A percentile compares a stretch with the other conserved stretches of the same genome.
Evolutionary conservation across 2,888 invertebrate species (phyloP).

Genomic region (Ennomos fuscantarius): DNA sequence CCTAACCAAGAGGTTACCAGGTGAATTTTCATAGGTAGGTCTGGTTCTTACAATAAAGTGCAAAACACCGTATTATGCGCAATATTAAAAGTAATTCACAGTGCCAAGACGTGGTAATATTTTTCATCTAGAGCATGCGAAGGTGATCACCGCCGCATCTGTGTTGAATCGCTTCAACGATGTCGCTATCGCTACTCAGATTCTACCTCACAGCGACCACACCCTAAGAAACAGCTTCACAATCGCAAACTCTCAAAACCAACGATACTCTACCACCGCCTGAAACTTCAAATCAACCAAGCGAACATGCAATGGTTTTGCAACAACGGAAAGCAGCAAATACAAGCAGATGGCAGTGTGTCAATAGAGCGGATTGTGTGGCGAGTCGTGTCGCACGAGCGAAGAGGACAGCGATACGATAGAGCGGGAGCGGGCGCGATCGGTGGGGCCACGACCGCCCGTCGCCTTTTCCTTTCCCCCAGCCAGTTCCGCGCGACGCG

Average conservation of each 20-base stretch:
- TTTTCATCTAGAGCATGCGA: constrained; percentile 12
- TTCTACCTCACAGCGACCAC: constrained; percentile 42
- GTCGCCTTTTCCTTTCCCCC: constrained; percentile 7
- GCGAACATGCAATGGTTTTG: constrained; percentile 25
- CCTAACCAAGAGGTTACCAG: too few species aligned
- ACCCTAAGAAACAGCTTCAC: constrained; percentile 34
- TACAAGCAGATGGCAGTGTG: constrained; percentile 7
- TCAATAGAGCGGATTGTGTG: constrained; percentile 44
- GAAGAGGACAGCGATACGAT: constrained; percentile 63
- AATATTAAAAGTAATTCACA: constrained; percentile 26
- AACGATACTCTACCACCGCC: constrained; percentile 24
- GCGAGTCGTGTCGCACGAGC: constrained; percentile 70
- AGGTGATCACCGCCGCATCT: constrained; percentile 20
- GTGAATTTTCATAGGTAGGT: not conserved
- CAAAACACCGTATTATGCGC: not conserved
- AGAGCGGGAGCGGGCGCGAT: constrained; percentile 58
- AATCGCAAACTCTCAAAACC: constrained; percentile 24
- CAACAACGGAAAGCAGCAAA: not conserved
- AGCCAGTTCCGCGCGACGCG: constrained; percentile 64
- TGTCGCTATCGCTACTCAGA: constrained; percentile 50
- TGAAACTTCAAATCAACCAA: not conserved
- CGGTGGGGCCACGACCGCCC: constrained; percentile 44
- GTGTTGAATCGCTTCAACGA: constrained; percentile 53
- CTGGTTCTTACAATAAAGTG: constrained; percentile 1
- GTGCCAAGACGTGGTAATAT: constrained; percentile 34